Conservation (phyloP, 1,140 invertebrate species). For the Spodoptera litura region DNA sequence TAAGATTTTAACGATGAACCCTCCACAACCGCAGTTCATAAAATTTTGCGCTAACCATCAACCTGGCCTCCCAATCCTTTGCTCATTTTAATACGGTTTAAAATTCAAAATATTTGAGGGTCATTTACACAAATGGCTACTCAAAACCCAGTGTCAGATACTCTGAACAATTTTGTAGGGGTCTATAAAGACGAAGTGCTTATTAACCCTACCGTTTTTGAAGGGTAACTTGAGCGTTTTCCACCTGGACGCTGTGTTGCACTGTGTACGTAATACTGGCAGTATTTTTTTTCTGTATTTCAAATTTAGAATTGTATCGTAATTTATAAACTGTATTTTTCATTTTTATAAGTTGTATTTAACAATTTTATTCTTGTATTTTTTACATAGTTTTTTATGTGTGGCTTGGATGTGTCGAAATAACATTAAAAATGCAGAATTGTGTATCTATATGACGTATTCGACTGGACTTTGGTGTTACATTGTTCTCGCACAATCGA, state of each 20-base stretch:
- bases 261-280: not conserved
- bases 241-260: constrained; percentile 42
- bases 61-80: constrained; percentile 57
- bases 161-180: constrained; percentile 60
- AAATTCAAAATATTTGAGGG: constrained; percentile 61
- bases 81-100: constrained; percentile 62
- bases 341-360: too few relatives aligned
- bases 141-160: constrained; percentile 55
- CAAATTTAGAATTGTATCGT: too few relatives aligned
- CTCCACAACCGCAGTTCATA: constrained; percentile 39
- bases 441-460: too few relatives aligned
- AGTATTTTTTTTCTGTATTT: too few relatives aligned
- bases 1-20: constrained; percentile 44
- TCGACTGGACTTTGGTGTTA: too few relatives aligned
- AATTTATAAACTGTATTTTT: too few relatives aligned
- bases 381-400: too few relatives aligned
- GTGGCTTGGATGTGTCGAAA: too few relatives aligned
- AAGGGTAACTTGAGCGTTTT: constrained; percentile 48
- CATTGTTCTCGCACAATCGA: too few relatives aligned
- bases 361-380: too few relatives aligned
- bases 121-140: constrained; percentile 64
- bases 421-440: too few relatives aligned
- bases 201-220: constrained; percentile 54
- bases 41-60: constrained; percentile 33
- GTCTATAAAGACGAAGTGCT: constrained; percentile 60